Evolutionary conservation across 2,797 vertebrate genomes (phyloP).

Genomic region (Cynodonichthys magdalenae): DNA sequence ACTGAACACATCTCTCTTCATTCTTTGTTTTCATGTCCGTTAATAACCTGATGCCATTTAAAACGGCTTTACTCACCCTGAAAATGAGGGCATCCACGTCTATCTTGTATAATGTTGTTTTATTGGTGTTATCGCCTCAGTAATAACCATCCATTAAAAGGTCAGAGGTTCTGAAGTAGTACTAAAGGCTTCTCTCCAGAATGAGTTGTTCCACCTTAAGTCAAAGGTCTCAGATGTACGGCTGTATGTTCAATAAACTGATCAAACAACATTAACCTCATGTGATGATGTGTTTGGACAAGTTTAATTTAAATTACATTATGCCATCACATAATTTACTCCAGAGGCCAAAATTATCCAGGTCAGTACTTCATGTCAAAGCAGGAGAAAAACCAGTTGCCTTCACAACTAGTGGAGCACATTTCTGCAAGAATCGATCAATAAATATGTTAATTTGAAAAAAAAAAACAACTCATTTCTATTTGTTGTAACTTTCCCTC

Average conservation of each 20-base stretch:
- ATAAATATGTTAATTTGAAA: neutral
- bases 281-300: slow-evolving; percentile 14
- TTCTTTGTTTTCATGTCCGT: neutral
- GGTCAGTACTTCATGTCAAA: slow-evolving; percentile 1
- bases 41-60: neutral
- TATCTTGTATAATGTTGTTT: neutral
- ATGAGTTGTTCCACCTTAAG: neutral
- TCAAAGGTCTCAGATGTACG: slow-evolving; percentile 5
- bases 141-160: neutral
- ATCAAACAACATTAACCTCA: slow-evolving; percentile 31
- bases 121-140: neutral
- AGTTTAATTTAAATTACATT: slow-evolving; percentile 19
- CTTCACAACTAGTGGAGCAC: too few relatives aligned
- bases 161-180: neutral
- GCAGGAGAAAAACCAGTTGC: neutral
- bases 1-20: neutral
- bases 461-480: neutral
- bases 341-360: neutral
- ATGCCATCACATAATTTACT: slow-evolving; percentile 10
- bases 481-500: neutral
- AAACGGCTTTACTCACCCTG: too few relatives aligned
- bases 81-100: neutral
- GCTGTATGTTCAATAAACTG: slow-evolving; percentile 20
- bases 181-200: neutral
- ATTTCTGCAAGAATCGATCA: too few relatives aligned